Percentiles rank a stretch among this genome's conserved stretches.
Evolutionary conservation across 92 coral and sea anemone species (phyloP).

Genomic region (Actinernus sp.): DNA sequence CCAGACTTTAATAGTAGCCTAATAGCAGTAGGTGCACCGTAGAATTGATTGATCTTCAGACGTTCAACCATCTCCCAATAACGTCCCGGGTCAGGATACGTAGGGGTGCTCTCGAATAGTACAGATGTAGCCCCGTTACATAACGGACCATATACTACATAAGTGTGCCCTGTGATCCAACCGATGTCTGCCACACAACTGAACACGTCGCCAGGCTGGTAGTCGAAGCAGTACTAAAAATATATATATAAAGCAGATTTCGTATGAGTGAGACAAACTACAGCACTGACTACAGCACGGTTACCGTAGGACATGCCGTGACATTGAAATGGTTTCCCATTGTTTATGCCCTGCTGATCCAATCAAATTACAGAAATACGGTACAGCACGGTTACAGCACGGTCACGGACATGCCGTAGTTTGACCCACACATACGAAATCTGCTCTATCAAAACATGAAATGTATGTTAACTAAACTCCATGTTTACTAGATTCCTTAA

Average conservation of each 20-base stretch:
- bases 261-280: no score
- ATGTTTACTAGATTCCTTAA: no score
- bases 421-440: no score
- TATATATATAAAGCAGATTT: background rate
- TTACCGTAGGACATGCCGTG: no score
- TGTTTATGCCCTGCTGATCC: no score
- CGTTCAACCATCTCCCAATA: slow-evolving; percentile 99
- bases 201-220: slow-evolving; percentile 88
- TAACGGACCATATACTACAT: slow-evolving; percentile 96
- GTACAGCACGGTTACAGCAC: no score
- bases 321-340: no score
- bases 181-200: slow-evolving; percentile 99
- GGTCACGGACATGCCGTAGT: no score
- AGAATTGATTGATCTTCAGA: slow-evolving; percentile 83
- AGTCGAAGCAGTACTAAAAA: slow-evolving; percentile 87
- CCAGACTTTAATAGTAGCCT: slow-evolving; percentile 87
- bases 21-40: slow-evolving; percentile 96
- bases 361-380: no score
- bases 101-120: slow-evolving; percentile 95
- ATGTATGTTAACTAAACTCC: background rate
- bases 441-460: background rate
- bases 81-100: slow-evolving; percentile 99
- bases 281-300: no score
- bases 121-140: slow-evolving; percentile 96
- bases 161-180: slow-evolving; percentile 98